A percentile compares a stretch with the other conserved stretches of the same genome.
phyloP scores from a whole-genome alignment of 2,888 invertebrate genomes.

The Dichetophora obliterata region DNA sequence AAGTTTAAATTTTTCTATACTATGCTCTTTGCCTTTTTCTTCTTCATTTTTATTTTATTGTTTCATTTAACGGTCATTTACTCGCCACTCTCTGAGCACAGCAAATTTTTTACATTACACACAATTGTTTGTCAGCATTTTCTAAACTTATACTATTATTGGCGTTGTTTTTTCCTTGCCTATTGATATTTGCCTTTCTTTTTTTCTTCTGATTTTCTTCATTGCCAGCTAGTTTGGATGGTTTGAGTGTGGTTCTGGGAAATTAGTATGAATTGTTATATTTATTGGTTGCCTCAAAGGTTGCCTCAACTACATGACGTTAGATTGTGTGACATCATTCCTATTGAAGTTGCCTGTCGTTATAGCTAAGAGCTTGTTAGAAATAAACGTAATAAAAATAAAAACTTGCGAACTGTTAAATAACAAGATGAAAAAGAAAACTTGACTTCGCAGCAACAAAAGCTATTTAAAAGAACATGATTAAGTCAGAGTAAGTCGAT shows the following conservation, averaged over 20 bases:
- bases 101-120: too few relatives aligned
- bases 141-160: too few relatives aligned
- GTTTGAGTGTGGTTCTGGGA: slow-evolving; percentile 19
- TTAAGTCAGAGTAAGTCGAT: too few relatives aligned
- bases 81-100: not conserved
- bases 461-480: too few relatives aligned
- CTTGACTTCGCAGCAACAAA: too few relatives aligned
- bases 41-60: not conserved
- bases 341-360: not conserved
- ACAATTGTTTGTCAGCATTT: too few relatives aligned
- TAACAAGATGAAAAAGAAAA: not conserved
- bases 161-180: not conserved
- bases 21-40: not conserved
- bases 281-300: slow-evolving; percentile 14
- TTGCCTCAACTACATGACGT: not conserved
- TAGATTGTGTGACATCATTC: not conserved
- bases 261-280: slow-evolving; percentile 30
- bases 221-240: not conserved
- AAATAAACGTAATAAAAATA: slow-evolving; percentile 17
- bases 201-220: not conserved
- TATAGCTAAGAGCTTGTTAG: not conserved
- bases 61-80: not conserved
- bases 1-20: slow-evolving; percentile 1
- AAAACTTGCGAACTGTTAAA: slow-evolving; percentile 31
- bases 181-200: not conserved